Evolutionary conservation across 2,113 vertebrate genomes (phyloP).

Genomic region (Syrrhaptes paradoxus): DNA sequence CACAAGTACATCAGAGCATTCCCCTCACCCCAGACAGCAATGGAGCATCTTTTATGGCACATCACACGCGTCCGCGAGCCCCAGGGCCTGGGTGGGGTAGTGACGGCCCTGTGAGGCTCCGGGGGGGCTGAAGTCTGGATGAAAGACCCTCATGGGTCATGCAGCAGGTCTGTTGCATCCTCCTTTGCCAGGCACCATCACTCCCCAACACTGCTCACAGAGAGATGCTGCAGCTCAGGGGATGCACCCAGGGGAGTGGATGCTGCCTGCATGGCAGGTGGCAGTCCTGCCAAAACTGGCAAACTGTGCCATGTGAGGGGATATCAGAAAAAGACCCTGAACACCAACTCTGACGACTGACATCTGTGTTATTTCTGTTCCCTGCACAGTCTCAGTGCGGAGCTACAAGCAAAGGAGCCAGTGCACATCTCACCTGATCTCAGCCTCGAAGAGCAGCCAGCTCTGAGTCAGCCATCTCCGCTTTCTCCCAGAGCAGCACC

Average conservation of each 20-base stretch:
- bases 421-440: not conserved
- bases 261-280: not conserved
- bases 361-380: not conserved
- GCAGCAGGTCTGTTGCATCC: not conserved
- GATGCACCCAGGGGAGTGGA: not conserved
- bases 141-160: accelerated
- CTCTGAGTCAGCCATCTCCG: not conserved
- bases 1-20: not conserved
- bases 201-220: not conserved
- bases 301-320: not conserved
- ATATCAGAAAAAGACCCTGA: not conserved
- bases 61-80: not conserved
- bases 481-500: not conserved
- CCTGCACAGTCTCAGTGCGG: not conserved
- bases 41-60: not conserved
- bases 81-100: not conserved
- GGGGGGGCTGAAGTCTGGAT: not conserved
- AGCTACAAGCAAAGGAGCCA: not conserved
- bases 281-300: not conserved
- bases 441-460: not conserved
- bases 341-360: not conserved
- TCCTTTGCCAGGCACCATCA: not conserved
- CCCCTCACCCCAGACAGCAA: not conserved
- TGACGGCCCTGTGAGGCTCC: not conserved
- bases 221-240: not conserved